phyloP scores from a whole-genome alignment of 1,140 invertebrate species.

The Planococcus citri region DNA sequence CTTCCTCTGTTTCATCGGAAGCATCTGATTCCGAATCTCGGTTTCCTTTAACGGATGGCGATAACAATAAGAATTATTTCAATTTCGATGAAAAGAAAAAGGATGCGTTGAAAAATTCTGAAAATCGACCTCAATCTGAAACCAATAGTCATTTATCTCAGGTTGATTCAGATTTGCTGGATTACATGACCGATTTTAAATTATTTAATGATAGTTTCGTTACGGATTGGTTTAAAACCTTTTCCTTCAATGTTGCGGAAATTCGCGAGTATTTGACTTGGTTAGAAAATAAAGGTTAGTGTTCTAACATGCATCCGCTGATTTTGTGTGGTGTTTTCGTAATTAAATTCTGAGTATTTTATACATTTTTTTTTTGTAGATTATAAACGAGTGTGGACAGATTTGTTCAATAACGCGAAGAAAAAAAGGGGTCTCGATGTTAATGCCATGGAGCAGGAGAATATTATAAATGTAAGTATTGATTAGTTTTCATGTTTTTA shows the following conservation, averaged over 20 bases:
- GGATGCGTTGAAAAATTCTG: background rate
- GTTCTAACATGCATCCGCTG: background rate
- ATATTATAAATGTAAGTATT: background rate
- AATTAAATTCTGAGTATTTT: too few relatives aligned
- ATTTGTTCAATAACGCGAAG: background rate
- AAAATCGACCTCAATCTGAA: background rate
- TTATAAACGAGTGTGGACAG: slow-evolving; percentile 3
- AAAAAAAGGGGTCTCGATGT: background rate
- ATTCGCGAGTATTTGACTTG: background rate
- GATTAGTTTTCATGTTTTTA: background rate
- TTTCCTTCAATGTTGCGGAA: background rate
- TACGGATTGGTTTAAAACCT: slow-evolving; percentile 1
- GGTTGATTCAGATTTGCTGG: background rate
- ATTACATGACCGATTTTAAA: slow-evolving; percentile 2
- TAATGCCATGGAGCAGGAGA: background rate
- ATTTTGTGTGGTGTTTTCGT: background rate
- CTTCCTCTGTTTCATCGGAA: background rate
- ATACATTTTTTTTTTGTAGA: background rate
- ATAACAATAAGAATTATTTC: background rate
- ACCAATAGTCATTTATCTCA: background rate
- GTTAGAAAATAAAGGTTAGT: slow-evolving; percentile 1
- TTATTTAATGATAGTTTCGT: background rate
- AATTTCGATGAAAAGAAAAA: background rate
- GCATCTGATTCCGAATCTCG: background rate
- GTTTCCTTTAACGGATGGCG: background rate